Conservation (phyloP, 2,888 invertebrate species). For the Dolichopus griseipennis region DNA sequence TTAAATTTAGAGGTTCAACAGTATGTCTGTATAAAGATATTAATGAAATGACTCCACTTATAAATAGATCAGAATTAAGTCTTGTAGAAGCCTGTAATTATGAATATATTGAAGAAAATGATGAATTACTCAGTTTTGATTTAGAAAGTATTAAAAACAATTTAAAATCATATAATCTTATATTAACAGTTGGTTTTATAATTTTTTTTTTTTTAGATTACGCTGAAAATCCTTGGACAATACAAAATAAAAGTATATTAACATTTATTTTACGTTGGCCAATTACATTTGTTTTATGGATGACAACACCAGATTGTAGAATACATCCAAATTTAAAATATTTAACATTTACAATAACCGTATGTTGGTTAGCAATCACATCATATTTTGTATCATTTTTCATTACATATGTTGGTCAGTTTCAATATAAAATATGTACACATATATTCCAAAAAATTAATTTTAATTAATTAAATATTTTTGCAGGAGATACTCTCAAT, state of each 20-base stretch:
- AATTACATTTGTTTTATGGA: constrained; percentile 57
- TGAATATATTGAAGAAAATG: background rate
- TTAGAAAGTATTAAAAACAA: background rate
- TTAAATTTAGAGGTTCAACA: constrained; percentile 45
- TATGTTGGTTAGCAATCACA: constrained; percentile 70
- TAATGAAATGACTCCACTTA: constrained; percentile 43
- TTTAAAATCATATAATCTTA: background rate
- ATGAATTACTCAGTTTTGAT: background rate
- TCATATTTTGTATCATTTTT: constrained; percentile 83
- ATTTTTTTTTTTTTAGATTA: constrained; percentile 24
- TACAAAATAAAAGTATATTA: constrained; percentile 52
- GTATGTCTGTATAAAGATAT: constrained; percentile 42
- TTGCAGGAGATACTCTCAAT: constrained; percentile 63
- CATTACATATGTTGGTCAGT: constrained; percentile 66
- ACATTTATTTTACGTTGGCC: constrained; percentile 61
- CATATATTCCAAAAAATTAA: no score
- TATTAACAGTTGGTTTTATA: background rate
- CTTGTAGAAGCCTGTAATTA: background rate
- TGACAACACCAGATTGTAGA: constrained; percentile 71
- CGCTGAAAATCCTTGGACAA: constrained; percentile 41
- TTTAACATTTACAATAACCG: constrained; percentile 68
- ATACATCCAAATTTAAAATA: constrained; percentile 52
- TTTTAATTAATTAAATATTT: constrained; percentile 13
- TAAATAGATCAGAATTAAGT: constrained; percentile 21
- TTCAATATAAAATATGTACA: no score